Conservation (phyloP, 2,797 vertebrate species). For the Chaetodon trifasciatus region DNA sequence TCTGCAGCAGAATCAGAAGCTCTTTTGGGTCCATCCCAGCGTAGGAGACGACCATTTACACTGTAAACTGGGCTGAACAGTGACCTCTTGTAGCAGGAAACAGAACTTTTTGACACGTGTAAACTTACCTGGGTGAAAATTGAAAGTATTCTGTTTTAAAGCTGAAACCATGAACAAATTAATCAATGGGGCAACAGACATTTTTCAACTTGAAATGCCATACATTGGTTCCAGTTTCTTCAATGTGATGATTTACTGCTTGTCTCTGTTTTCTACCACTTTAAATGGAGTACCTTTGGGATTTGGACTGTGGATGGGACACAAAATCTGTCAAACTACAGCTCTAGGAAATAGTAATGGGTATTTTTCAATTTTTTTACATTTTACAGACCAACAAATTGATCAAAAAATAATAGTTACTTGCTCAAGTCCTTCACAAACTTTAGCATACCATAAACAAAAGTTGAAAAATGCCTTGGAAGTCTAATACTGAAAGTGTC, state of each 20-base stretch:
- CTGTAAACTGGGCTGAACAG: not conserved
- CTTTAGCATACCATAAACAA: not conserved
- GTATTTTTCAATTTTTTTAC: too few species aligned
- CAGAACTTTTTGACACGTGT: not conserved
- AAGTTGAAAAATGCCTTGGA: conserved; percentile 17
- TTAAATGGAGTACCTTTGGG: not conserved
- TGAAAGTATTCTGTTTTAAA: not conserved
- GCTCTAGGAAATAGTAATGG: too few species aligned
- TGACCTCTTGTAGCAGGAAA: conserved; percentile 17
- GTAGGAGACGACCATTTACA: not conserved
- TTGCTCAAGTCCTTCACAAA: not conserved
- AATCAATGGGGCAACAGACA: not conserved
- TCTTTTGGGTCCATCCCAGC: not conserved
- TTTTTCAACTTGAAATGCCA: not conserved
- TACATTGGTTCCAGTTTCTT: not conserved
- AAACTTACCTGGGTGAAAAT: not conserved
- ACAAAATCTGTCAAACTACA: too few species aligned
- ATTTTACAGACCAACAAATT: too few species aligned
- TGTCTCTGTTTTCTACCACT: not conserved
- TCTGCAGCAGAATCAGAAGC: not conserved
- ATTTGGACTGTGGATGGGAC: not conserved
- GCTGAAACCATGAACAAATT: not conserved
- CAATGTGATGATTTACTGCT: not conserved
- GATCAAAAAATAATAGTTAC: too few species aligned
- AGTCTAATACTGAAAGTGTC: conserved; percentile 54